Conservation (phyloP, 2,113 vertebrate species). For the Pluvialis apricaria region DNA sequence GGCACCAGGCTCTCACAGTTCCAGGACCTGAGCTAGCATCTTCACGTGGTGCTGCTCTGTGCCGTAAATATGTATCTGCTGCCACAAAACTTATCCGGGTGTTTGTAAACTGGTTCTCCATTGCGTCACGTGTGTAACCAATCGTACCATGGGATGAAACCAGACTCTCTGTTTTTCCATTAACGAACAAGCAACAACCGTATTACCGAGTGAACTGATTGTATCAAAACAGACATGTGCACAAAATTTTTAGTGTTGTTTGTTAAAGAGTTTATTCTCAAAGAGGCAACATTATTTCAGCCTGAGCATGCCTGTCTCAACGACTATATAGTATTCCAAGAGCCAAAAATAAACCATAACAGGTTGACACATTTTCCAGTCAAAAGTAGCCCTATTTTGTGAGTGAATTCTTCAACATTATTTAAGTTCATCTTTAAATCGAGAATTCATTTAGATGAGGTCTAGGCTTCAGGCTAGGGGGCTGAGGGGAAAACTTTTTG, state of each 20-base stretch:
- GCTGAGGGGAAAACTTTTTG: neutral
- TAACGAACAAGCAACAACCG: neutral
- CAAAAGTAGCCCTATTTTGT: neutral
- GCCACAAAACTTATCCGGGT: neutral
- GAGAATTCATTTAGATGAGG: neutral
- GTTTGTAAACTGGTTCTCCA: neutral
- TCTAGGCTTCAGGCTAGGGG: neutral
- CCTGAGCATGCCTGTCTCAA: neutral
- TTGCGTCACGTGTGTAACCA: neutral
- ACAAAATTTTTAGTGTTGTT: neutral
- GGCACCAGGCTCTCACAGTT: neutral
- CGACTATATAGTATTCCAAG: neutral
- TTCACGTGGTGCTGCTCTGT: neutral
- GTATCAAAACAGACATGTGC: conserved; percentile 7
- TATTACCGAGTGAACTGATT: neutral
- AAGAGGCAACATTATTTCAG: conserved; percentile 18
- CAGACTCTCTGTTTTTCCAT: neutral
- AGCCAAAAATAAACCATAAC: neutral
- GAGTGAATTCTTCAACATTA: neutral
- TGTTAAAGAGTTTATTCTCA: conserved; percentile 60
- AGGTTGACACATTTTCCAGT: neutral
- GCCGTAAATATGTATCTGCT: neutral
- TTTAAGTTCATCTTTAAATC: neutral
- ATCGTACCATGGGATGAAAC: neutral
- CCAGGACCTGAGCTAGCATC: neutral